These are phyloP conservation scores for Melanotaenia trifasciata DNA, from an alignment of 2,797 vertebrate genomes.

Conservation along the genomic window DNA sequence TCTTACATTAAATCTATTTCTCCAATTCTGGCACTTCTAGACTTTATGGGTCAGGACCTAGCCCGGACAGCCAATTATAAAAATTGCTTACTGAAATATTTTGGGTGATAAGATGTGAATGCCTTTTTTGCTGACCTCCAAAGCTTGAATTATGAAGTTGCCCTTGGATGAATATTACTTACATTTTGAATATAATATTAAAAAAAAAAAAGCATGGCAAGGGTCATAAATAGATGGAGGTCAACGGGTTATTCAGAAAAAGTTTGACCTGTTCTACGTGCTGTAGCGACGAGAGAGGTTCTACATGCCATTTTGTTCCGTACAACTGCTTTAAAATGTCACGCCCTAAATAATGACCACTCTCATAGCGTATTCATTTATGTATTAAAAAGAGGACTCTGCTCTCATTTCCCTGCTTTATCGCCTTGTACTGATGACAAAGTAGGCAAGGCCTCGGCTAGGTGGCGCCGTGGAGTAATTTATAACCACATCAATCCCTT, in stretches of 20 bases:
- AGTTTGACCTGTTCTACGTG: constrained; percentile 72
- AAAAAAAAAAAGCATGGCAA: constrained; percentile 57
- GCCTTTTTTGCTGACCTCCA: constrained; percentile 72
- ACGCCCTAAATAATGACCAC: constrained; percentile 84
- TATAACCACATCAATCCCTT: constrained; percentile 88
- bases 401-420: constrained; percentile 85
- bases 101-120: constrained; percentile 83
- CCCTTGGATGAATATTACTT: constrained; percentile 84
- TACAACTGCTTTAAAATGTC: constrained; percentile 73
- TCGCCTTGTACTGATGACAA: constrained; percentile 84
- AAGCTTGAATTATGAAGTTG: constrained; percentile 80
- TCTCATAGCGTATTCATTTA: constrained; percentile 89
- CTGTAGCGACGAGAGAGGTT: constrained; percentile 48
- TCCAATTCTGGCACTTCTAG: constrained; percentile 84
- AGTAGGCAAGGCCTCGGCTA: constrained; percentile 83
- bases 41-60: constrained; percentile 84
- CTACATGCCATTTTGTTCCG: constrained; percentile 73
- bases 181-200: constrained; percentile 82
- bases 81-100: constrained; percentile 88
- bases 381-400: constrained; percentile 85
- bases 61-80: constrained; percentile 85
- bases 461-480: constrained; percentile 88
- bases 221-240: constrained; percentile 84
- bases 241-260: constrained; percentile 79
- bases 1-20: constrained; percentile 82